Evolutionary conservation across 1,140 invertebrate species (phyloP), one percentile per base, ranked within the genome.

Genomic region (Lordiphosa clarofinis): DNA sequence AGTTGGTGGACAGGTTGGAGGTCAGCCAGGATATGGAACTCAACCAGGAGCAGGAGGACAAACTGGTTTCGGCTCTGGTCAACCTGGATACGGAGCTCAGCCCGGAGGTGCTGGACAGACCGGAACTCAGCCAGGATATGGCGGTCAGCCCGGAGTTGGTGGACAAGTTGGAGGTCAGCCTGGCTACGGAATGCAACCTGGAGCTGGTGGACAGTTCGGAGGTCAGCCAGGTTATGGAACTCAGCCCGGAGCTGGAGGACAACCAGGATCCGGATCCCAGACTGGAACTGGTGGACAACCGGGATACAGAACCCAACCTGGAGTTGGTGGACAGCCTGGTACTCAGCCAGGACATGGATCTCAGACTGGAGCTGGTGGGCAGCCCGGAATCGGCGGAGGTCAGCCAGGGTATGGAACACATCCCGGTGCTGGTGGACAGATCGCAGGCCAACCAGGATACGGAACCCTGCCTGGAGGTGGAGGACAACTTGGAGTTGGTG

Each of bases 11-110:
- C 37, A 55, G 4, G 1, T n/a, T 4, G 38, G 37, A 13, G 48
- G 10, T 7, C 58, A 61, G 28, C 33, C 61, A 0, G 48, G 50
- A 33, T 11, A 11, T 2, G 44, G 46, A 33, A 43, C 33, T 21
- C 49, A 37, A 10, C 47, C 55, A 4, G 52, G 46, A 21, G 33
- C n/a, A 6, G 53, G 38, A 31, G 63, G 55, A 4, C 58, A 59
- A 12, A 38, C 50, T 1, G 55, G 50, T n/a, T 40, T 50, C 15
- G 35, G 55, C 4, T 63, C 54, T 24, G 67, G 54, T 24, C 56
- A 53, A 15, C 54, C 65, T 10, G 58, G 53, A 4, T 55, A 61
- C 13, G 38, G 9, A 31, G 6, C 15, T 4, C 62, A 65, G 4
- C 5, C 62, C 1, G 56, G 61, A 31, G 13, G 8, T n/a, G 37